Conservation (phyloP, 2,113 vertebrate species). For the Isichthys henryi region DNA sequence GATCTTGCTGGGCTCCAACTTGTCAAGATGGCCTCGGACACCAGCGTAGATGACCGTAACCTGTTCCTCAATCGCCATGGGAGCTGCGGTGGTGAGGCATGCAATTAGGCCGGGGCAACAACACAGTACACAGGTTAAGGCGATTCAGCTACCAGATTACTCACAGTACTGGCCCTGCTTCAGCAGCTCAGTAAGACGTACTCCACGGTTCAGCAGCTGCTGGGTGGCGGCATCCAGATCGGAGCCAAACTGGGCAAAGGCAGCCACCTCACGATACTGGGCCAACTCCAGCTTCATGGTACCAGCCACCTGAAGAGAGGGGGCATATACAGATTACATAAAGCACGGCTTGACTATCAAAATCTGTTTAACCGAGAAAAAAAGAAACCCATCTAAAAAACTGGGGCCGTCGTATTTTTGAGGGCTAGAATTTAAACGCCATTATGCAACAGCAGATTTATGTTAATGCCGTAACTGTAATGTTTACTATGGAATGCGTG, state of each 20-base stretch:
- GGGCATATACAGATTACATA: not conserved
- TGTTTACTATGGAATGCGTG: not conserved
- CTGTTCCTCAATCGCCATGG: conserved; percentile 98
- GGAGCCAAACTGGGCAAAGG: conserved; percentile 95
- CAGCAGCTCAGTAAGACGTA: conserved; percentile 88
- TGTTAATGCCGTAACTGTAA: too few relatives aligned
- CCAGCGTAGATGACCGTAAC: conserved; percentile 95
- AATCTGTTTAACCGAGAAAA: not conserved
- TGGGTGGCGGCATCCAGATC: conserved; percentile 94
- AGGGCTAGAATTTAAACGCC: not conserved
- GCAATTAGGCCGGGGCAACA: not conserved
- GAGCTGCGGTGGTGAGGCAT: conserved; percentile 52
- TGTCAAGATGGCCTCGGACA: conserved; percentile 91
- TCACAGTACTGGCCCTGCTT: conserved; percentile 97
- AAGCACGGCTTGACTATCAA: not conserved
- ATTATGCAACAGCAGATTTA: not conserved
- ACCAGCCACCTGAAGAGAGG: conserved; percentile 77
- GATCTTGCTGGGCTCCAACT: conserved; percentile 96
- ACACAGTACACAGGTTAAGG: not conserved
- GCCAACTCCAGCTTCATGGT: conserved; percentile 98
- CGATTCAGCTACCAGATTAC: conserved; percentile 29
- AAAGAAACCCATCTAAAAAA: too few relatives aligned
- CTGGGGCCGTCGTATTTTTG: not conserved
- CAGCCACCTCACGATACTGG: conserved; percentile 96
- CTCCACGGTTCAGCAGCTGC: conserved; percentile 88